Base-by-base conservation (phyloP, 1,140 invertebrate species). In the Drosophila fuyamai region DNA sequence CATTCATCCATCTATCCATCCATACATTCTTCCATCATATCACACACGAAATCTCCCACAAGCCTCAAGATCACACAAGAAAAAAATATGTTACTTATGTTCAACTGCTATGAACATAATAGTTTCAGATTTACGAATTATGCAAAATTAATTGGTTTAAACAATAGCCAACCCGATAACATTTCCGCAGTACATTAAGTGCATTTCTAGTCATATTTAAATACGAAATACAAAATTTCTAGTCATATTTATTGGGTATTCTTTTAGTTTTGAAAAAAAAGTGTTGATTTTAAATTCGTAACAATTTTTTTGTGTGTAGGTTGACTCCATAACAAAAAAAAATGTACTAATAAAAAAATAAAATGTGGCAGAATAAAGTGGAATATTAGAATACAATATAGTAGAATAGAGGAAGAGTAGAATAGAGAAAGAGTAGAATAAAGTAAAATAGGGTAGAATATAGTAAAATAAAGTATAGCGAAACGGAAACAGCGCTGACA, bases 401-500 rank as follows among this genome's bases (percentile, higher is more conserved):
- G 14, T 13, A 35, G 32, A 35, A 51, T 18, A 36, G 8, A 5
- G n/a, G 4, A 23, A 29, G 5, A 7, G 29, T 29, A 40, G 35
- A 40, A 40, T 29, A 29, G 4, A 29, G 27, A 18, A 18, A 32
- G 29, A 8, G 29, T 32, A n/a, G 36, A 40, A 40, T 8, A 32
- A 1, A 32, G 29, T 32, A 8, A 7, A 32, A 51, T 16, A 36
- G 32, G 5, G 29, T 51, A 36, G n/a, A 16, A 36, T 5, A 12
- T 12, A 32, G 14, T 18, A 35, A 32, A 35, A 51, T 18, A 36
- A 4, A 5, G n/a, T 14, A 29, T 23, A 48, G 48, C 14, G 10
- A 36, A 53, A 36, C 50, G 50, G 47, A 53, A 27, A 32, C 62
- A 38, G 65, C 18, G 27, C 63, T 46, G 41, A 56, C 43, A 27